phyloP scores from a whole-genome alignment of 2,797 vertebrate genomes.

The Micrastur ruficollis region DNA sequence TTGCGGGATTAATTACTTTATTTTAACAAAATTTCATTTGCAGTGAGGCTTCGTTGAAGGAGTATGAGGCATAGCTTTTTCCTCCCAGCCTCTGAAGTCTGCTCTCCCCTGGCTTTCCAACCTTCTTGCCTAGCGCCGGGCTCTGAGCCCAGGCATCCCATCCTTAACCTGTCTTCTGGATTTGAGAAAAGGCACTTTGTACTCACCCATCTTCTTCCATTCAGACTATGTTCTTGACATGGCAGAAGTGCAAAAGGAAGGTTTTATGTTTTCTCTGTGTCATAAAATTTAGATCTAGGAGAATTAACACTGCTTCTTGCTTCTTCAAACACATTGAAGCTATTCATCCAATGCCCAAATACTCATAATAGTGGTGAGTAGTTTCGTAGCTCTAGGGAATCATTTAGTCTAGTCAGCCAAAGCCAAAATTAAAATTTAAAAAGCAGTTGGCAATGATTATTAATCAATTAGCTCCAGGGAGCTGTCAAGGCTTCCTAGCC shows the following conservation, averaged over 20 bases:
- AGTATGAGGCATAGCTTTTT: not conserved
- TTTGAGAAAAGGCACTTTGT: not conserved
- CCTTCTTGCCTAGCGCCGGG: not conserved
- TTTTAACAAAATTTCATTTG: not conserved
- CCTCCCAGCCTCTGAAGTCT: not conserved
- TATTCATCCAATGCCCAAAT: constrained; percentile 13
- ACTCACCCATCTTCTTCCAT: not conserved
- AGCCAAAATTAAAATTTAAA: constrained; percentile 59
- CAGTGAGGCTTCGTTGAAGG: not conserved
- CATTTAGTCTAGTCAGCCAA: not conserved
- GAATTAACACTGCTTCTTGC: not conserved
- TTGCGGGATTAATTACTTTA: not conserved
- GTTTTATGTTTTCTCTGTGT: not conserved
- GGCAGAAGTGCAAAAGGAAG: not conserved
- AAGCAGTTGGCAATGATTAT: constrained; percentile 40
- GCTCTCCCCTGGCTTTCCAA: not conserved
- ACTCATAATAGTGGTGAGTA: not conserved
- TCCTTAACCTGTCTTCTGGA: not conserved
- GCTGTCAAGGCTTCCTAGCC: constrained; percentile 17
- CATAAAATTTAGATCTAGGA: not conserved
- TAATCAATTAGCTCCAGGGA: constrained; percentile 64
- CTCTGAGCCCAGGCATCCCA: not conserved
- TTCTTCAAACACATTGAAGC: constrained; percentile 2
- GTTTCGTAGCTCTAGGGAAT: constrained; percentile 27
- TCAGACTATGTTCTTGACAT: not conserved